Evolutionary conservation across 2,888 invertebrate genomes (phyloP).

Genomic region (Trypoxylon attenuatum): DNA sequence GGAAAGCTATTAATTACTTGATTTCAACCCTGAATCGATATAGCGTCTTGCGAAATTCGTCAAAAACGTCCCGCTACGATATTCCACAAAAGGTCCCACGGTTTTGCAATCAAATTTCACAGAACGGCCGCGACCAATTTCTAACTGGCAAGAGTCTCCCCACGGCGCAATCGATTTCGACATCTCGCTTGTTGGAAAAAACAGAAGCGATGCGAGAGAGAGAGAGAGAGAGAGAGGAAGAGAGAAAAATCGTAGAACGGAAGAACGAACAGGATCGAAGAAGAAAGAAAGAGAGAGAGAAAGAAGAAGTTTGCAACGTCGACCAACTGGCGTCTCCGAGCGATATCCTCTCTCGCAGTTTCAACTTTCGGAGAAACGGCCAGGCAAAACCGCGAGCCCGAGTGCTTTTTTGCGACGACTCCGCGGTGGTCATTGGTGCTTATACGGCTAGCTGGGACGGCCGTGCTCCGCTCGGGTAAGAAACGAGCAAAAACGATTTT

Average conservation of each 20-base stretch:
- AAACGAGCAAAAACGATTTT: conserved; percentile 66
- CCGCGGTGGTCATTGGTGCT: conserved; percentile 44
- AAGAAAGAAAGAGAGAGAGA: conserved; percentile 2
- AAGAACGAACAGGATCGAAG: conserved; percentile 2
- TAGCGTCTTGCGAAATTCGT: too few relatives aligned
- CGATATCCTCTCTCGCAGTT: conserved; percentile 60
- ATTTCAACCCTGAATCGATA: too few relatives aligned
- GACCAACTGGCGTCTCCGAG: conserved; percentile 31
- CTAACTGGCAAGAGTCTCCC: conserved; percentile 4
- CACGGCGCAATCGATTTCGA: conserved; percentile 5
- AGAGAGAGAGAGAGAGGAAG: not conserved
- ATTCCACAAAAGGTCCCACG: not conserved
- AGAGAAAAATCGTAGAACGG: not conserved
- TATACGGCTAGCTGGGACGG: conserved; percentile 35
- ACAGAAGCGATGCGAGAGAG: not conserved
- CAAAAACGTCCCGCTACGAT: too few relatives aligned
- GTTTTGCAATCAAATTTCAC: not conserved
- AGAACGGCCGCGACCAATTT: conserved; percentile 1
- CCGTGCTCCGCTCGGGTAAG: conserved; percentile 50
- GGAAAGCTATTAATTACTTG: too few relatives aligned
- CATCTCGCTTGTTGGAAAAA: not conserved
- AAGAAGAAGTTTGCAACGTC: conserved; percentile 20
- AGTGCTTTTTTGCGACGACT: conserved; percentile 55
- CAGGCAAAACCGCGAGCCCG: conserved; percentile 59
- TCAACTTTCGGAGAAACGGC: conserved; percentile 66